Base-by-base conservation (phyloP, 2,888 invertebrate genomes). In the Aromia moschata region DNA sequence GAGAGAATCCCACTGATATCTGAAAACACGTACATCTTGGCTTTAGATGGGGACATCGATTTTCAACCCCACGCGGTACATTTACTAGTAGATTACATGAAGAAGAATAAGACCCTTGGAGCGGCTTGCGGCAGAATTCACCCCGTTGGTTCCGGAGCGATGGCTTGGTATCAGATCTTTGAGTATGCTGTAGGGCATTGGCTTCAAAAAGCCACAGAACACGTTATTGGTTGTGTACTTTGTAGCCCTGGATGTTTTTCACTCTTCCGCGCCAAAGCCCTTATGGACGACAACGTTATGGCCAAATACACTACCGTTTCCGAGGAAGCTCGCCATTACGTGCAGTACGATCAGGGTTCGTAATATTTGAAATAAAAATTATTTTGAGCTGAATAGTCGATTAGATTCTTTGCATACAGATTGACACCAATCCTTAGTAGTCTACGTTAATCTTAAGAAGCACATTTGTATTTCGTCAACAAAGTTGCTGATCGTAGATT, bases 211-310 rank as follows among this genome's bases (percentile, higher is more conserved):
- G 91, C 94, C 5, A 93, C 94, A 0, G 95, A 95, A 77, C 94
- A 95, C 79, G 89, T 93, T 75, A 91, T 94, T 67, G 93, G 93
- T 9, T 93, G 93, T 78, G 95, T 96, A 1, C 86, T 96, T 14
- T 96, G 95, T 78, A 92, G 93, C 77, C 94, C 94, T 3, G 95
- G 96, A 2, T 96, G 95, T 80, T 96, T 95, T 81, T 94, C 94
- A 0, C 83, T 96, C 30, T 96, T 94, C 79, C 84, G 94, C 64
- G 95, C 91, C 2, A 90, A 91, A 65, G 93, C 94, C 1, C 83
- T 96, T 16, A 95, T 95, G 94, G 93, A 94, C 70, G 89, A 93
- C 77, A 92, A 92, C 74, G 93, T 96, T 0, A 92, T 95, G 91
- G 89, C 87, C 71, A 92, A 89, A 74, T 96, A 96, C 76, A 94